Percentiles rank a stretch among this genome's conserved stretches.
These are phyloP conservation scores for Dasypogon diadema DNA, from an alignment of 2,888 invertebrate genomes.

Conservation along the genomic window DNA sequence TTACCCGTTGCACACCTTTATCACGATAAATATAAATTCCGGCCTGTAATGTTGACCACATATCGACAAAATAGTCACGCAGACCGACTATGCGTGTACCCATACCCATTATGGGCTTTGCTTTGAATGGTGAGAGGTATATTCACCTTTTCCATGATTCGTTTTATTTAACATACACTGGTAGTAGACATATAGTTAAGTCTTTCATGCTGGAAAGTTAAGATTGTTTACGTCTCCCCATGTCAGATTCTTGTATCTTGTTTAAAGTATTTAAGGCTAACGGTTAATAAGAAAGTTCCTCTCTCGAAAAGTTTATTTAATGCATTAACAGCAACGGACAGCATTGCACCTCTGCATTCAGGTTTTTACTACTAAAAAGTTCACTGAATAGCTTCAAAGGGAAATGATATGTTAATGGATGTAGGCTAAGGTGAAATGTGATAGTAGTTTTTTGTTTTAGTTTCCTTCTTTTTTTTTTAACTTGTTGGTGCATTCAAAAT, in stretches of 20 bases:
- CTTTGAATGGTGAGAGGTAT: neutral
- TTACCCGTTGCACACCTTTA: neutral
- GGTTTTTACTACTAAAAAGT: neutral
- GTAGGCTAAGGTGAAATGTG: neutral
- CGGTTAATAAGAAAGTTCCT: slow-evolving; percentile 34
- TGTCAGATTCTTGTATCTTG: neutral
- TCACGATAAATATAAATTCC: neutral
- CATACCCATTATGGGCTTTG: too few relatives aligned
- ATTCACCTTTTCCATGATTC: neutral
- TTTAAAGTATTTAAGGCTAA: slow-evolving; percentile 27
- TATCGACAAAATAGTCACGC: neutral
- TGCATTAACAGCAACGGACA: slow-evolving; percentile 35
- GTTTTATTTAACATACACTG: too few relatives aligned
- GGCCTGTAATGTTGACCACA: neutral
- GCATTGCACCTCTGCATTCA: slow-evolving; percentile 1
- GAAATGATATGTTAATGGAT: neutral
- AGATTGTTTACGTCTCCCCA: slow-evolving; percentile 1
- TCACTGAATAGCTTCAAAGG: slow-evolving; percentile 16
- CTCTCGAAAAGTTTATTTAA: slow-evolving; percentile 17
- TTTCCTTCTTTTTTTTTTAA: too few relatives aligned
- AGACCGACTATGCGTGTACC: neutral
- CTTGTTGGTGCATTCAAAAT: too few relatives aligned
- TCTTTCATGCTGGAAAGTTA: neutral
- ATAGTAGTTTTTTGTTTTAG: too few relatives aligned
- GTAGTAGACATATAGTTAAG: neutral